Conservation (phyloP, 2,888 invertebrate genomes). For the Arge pagana region DNA sequence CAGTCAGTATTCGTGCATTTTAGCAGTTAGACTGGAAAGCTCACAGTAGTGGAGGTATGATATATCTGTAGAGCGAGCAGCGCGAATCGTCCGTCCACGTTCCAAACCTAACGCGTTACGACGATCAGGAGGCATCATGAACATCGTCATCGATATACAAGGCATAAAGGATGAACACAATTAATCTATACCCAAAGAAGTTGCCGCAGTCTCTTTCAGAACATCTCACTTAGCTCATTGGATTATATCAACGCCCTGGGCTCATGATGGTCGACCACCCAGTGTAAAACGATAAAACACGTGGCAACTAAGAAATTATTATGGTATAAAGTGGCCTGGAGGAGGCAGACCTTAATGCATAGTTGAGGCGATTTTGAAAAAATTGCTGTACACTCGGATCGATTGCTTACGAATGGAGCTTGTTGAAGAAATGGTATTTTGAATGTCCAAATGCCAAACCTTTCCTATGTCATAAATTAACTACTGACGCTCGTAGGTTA, state of each 20-base stretch:
- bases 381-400: neutral
- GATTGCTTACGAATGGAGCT: neutral
- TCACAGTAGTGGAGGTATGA: too few species aligned
- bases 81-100: neutral
- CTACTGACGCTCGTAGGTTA: too few species aligned
- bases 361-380: neutral
- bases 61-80: too few species aligned
- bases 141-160: slow-evolving; percentile 14
- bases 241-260: slow-evolving; percentile 10
- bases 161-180: neutral
- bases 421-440: too few species aligned
- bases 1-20: slow-evolving; percentile 32
- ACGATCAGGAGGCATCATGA: neutral
- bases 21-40: neutral
- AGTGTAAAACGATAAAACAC: slow-evolving; percentile 1
- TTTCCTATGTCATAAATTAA: too few species aligned
- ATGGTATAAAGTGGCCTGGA: slow-evolving; percentile 19
- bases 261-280: neutral
- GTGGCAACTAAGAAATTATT: slow-evolving; percentile 1
- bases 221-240: slow-evolving; percentile 1
- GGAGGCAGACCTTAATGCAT: slow-evolving; percentile 3
- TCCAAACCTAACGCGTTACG: neutral
- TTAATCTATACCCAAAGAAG: slow-evolving; percentile 4
- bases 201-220: neutral
- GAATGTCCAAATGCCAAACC: too few species aligned